Evolutionary conservation across 1,140 invertebrate species (phyloP), one percentile per base, ranked within the genome.

Genomic region (Drosophila seguyi): DNA sequence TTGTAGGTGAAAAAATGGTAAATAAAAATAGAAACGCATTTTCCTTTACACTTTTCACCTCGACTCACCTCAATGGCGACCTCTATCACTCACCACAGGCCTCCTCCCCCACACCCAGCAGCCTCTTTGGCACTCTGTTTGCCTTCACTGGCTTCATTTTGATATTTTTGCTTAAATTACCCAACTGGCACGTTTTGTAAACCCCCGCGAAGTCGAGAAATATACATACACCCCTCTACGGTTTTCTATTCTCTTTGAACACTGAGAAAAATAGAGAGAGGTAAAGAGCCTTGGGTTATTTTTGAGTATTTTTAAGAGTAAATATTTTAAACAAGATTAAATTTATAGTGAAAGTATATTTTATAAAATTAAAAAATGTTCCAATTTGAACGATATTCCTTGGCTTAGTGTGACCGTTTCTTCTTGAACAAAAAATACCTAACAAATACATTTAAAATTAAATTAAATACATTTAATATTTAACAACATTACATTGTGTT

Each of bases 121-220:
- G 25, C 25, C 25, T 25, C 29, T 27, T n/a, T 58, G 42, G 27
- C 39, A 36, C 31, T 36, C 36, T 57, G 31, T 62, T 69, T 60
- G 41, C 56, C 44, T 57, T 68, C 44, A 34, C 53, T 45, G n/a
- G 38, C 55, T 58, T 84, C 66, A 71, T 83, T 67, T 76, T 73
- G 53, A 71, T 53, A 58, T 56, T 63, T 85, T 69, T 44, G 63
- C 74, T 38, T 72, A 87, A 75, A 86, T 87, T 82, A 86, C 75
- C 75, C 78, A 81, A 79, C 61, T 79, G 83, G 83, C 83, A 87
- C 83, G 83, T 82, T 67, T 59, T 66, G n/a, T 41, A 34, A 42
- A 22, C 36, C 29, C 44, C 18, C 38, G 22, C 22, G 11, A n/a
- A 25, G 20, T 25, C 14, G 13, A 6, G 22, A 14, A 36, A 65